These are phyloP conservation scores for Epinephelus malabaricus DNA, from an alignment of 2,797 vertebrate genomes.

Conservation along the genomic window DNA sequence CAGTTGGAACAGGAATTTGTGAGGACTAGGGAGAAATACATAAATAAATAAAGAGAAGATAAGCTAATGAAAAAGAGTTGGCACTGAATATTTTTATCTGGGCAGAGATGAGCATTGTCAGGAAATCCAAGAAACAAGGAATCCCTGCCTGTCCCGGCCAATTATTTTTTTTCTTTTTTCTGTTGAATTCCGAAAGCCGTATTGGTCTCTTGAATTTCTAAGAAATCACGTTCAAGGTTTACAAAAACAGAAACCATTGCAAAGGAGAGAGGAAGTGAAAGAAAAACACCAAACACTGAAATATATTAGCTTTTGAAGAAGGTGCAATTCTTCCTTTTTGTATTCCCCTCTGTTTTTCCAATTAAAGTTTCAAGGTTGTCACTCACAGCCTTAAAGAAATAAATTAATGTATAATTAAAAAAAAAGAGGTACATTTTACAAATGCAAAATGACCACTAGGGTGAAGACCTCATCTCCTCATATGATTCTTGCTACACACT, in stretches of 20 bases:
- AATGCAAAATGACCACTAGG: slow-evolving; percentile 1
- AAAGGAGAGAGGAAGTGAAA: not conserved
- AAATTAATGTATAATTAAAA: not conserved
- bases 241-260: slow-evolving; percentile 2
- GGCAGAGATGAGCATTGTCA: not conserved
- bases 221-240: not conserved
- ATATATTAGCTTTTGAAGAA: not conserved
- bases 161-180: not conserved
- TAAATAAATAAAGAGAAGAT: slow-evolving; percentile 1
- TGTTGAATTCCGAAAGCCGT: slow-evolving; percentile 9
- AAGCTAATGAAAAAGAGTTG: not conserved
- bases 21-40: slow-evolving; percentile 15
- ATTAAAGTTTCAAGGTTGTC: slow-evolving; percentile 5
- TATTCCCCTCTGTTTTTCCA: slow-evolving; percentile 6
- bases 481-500: not conserved
- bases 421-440: not conserved
- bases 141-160: slow-evolving; percentile 6
- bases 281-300: not conserved
- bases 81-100: slow-evolving; percentile 9
- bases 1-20: not conserved
- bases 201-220: not conserved
- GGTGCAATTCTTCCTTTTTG: not conserved
- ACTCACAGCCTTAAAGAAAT: slow-evolving; percentile 3
- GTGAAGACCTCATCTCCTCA: not conserved
- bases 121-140: slow-evolving; percentile 14